Percentiles rank a stretch among this genome's conserved stretches.
phyloP scores from a whole-genome alignment of 2,113 vertebrate species.

The Istiophorus platypterus region DNA sequence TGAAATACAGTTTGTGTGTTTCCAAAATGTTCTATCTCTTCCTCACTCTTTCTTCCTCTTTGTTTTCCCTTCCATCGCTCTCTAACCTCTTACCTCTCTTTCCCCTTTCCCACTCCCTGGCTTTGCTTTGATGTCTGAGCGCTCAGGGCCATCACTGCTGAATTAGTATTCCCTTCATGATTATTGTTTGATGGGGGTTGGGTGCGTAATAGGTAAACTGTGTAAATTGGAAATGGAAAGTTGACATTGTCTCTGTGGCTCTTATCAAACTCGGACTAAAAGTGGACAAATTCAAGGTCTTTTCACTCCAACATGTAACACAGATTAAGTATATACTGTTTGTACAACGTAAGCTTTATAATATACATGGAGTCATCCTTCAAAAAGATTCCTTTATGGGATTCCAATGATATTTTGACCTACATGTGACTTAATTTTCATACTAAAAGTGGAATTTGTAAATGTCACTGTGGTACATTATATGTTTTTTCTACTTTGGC shows the following conservation, averaged over 20 bases:
- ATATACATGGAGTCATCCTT: no score
- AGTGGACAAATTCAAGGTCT: background rate
- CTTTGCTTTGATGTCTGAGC: conserved; percentile 61
- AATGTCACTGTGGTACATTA: background rate
- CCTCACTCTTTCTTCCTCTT: conserved; percentile 9
- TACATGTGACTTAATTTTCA: background rate
- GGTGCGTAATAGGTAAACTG: conserved; percentile 45
- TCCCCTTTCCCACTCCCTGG: conserved; percentile 21
- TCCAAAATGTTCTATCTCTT: conserved; percentile 12
- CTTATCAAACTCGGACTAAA: background rate
- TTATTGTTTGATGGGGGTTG: conserved; percentile 38
- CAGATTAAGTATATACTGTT: no score
- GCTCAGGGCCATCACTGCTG: conserved; percentile 17
- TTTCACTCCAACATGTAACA: background rate
- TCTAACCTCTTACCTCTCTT: conserved; percentile 54
- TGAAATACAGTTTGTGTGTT: conserved; percentile 12
- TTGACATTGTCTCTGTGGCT: conserved; percentile 19
- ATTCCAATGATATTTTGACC: background rate
- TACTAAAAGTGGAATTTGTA: background rate
- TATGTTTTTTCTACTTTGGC: background rate
- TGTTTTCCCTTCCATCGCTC: conserved; percentile 40
- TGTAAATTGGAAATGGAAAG: conserved; percentile 44
- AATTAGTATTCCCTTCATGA: conserved; percentile 65
- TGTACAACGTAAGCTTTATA: no score
- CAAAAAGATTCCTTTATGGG: background rate